A percentile compares a stretch with the other conserved stretches of the same genome.
These are phyloP conservation scores for Colletes gigas DNA, from an alignment of 1,140 invertebrate species.

Conservation along the genomic window DNA sequence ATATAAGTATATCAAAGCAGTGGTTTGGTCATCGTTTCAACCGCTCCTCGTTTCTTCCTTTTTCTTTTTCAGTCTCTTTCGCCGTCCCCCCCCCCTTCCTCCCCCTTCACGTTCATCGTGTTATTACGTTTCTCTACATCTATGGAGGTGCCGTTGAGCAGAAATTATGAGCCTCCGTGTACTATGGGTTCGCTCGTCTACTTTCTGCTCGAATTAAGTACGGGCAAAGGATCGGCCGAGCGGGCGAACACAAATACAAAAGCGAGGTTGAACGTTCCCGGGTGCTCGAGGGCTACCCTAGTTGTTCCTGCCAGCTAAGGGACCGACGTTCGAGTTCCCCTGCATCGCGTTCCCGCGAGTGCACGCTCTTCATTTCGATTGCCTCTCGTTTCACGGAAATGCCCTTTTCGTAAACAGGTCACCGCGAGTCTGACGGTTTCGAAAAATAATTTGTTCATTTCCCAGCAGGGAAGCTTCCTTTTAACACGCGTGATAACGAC, in stretches of 20 bases:
- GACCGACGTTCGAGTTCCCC: slow-evolving; percentile 21
- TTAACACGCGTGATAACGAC: too few species aligned
- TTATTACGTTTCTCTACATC: slow-evolving; percentile 75
- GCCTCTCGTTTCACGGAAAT: background rate
- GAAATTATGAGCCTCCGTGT: slow-evolving; percentile 76
- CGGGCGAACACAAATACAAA: slow-evolving; percentile 63
- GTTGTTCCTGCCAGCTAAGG: slow-evolving; percentile 55
- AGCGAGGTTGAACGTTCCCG: slow-evolving; percentile 47
- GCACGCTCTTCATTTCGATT: background rate
- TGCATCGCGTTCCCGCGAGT: slow-evolving; percentile 8
- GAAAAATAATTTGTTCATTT: too few species aligned
- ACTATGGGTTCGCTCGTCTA: slow-evolving; percentile 68
- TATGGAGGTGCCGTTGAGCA: slow-evolving; percentile 75
- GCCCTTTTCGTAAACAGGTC: background rate
- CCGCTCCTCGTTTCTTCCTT: slow-evolving; percentile 51
- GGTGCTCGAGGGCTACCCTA: slow-evolving; percentile 26
- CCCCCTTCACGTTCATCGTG: slow-evolving; percentile 38
- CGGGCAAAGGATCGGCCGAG: slow-evolving; percentile 54
- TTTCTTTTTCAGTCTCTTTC: slow-evolving; percentile 57
- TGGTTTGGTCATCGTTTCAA: slow-evolving; percentile 64
- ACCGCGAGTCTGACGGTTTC: too few species aligned
- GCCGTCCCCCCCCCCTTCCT: background rate
- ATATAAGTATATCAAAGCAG: slow-evolving; percentile 79
- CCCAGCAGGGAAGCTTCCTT: too few species aligned
- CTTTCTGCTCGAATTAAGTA: slow-evolving; percentile 74